Conservation (phyloP, 2,888 invertebrate genomes). For the Tyria jacobaeae region DNA sequence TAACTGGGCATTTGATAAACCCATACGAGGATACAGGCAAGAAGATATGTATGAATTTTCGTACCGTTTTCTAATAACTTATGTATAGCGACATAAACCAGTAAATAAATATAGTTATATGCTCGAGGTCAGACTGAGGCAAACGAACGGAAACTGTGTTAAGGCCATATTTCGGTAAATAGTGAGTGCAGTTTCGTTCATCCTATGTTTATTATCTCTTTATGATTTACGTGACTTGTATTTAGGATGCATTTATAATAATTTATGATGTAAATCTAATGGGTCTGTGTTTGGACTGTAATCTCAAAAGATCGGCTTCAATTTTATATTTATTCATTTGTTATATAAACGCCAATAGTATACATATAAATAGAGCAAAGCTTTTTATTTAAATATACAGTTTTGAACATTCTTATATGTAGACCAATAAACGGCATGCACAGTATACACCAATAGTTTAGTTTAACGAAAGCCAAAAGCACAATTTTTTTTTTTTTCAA, state of each 20-base stretch:
- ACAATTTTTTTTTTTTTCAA: no score
- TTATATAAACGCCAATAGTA: not conserved
- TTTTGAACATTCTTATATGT: no score
- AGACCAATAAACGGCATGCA: no score
- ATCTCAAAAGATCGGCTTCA: no score
- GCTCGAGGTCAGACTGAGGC: slow-evolving; percentile 3
- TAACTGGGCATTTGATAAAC: no score
- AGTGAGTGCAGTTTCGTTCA: slow-evolving; percentile 15
- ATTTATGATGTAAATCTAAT: slow-evolving; percentile 4
- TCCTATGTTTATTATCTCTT: slow-evolving; percentile 9
- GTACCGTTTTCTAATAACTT: not conserved
- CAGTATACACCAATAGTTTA: no score
- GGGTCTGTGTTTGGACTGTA: not conserved
- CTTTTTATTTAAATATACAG: no score
- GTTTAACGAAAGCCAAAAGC: no score
- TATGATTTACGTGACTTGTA: slow-evolving; percentile 14
- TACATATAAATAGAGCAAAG: no score
- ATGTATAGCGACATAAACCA: not conserved
- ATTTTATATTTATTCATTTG: no score
- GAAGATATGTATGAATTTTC: not conserved
- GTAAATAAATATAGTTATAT: not conserved
- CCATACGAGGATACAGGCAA: no score
- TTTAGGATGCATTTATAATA: slow-evolving; percentile 1
- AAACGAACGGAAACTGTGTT: slow-evolving; percentile 15
- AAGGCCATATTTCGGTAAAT: slow-evolving; percentile 21